A percentile compares a stretch with the other conserved stretches of the same genome.
Conservation (phyloP, 2,888 invertebrate species). For the Shargacucullia verbasci region DNA sequence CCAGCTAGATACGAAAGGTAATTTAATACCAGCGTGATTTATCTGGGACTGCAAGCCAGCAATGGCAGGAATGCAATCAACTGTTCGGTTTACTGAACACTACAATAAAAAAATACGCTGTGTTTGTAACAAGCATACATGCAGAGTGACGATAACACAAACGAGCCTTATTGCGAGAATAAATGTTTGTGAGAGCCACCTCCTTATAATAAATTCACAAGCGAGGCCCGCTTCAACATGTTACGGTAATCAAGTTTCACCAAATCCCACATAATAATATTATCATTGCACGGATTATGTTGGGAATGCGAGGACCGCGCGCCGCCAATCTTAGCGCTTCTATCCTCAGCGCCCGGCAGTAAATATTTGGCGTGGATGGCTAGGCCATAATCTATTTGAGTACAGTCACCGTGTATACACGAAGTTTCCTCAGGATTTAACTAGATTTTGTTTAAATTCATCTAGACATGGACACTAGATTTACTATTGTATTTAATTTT, state of each 20-base stretch:
- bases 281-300: constrained; percentile 52
- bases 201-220: constrained; percentile 52
- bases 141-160: constrained; percentile 12
- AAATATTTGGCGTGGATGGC: constrained; percentile 38
- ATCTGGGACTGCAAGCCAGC: constrained; percentile 23
- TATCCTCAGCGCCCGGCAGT: constrained; percentile 17
- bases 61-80: constrained; percentile 22
- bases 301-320: constrained; percentile 41
- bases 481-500: too few species aligned
- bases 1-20: constrained; percentile 10
- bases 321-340: constrained; percentile 21
- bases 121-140: not conserved
- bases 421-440: constrained; percentile 16
- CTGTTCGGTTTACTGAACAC: constrained; percentile 5
- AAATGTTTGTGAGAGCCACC: constrained; percentile 39
- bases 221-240: constrained; percentile 28
- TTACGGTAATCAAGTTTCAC: constrained; percentile 49
- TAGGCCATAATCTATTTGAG: constrained; percentile 45
- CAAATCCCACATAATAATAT: constrained; percentile 47
- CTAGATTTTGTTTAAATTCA: too few species aligned
- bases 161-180: constrained; percentile 9
- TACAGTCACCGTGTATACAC: constrained; percentile 16
- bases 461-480: too few species aligned
- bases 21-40: constrained; percentile 34
- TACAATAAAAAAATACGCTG: constrained; percentile 4